These are phyloP conservation scores for Drosophila pachea DNA, from an alignment of 1,140 invertebrate species.

Conservation along the genomic window DNA sequence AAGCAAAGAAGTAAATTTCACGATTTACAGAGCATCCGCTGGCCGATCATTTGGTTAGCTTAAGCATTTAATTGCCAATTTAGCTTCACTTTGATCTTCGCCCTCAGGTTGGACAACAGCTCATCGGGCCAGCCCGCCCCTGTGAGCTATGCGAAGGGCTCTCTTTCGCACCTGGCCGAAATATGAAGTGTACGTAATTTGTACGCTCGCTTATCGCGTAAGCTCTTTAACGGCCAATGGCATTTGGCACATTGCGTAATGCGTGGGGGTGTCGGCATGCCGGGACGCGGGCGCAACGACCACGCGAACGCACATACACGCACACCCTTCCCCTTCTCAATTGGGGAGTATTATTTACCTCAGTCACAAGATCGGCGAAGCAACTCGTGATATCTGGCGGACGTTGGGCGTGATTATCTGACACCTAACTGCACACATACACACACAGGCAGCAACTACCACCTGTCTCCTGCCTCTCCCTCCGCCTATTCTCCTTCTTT, in stretches of 20 bases:
- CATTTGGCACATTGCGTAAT: constrained; percentile 39
- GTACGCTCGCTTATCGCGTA: constrained; percentile 30
- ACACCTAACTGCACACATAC: constrained; percentile 4
- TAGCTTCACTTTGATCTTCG: background rate
- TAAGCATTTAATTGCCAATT: background rate
- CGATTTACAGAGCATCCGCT: background rate
- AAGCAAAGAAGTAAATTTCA: too few relatives aligned
- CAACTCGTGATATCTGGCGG: constrained; percentile 16
- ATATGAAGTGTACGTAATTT: constrained; percentile 44
- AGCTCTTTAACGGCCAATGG: constrained; percentile 26
- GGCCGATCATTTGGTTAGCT: background rate
- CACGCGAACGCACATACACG: background rate
- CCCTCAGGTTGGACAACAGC: background rate
- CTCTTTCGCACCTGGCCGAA: background rate
- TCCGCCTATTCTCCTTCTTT: background rate
- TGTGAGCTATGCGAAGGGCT: background rate
- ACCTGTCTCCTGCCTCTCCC: background rate
- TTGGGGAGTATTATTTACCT: background rate
- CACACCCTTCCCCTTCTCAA: background rate
- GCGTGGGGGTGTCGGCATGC: background rate
- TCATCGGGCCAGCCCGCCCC: background rate
- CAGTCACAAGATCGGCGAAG: constrained; percentile 40
- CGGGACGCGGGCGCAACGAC: background rate
- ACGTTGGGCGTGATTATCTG: constrained; percentile 26
- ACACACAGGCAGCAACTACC: constrained; percentile 1